phyloP scores from a whole-genome alignment of 35 echinoderm and acorn worm species.

The Heliocidaris tuberculata region DNA sequence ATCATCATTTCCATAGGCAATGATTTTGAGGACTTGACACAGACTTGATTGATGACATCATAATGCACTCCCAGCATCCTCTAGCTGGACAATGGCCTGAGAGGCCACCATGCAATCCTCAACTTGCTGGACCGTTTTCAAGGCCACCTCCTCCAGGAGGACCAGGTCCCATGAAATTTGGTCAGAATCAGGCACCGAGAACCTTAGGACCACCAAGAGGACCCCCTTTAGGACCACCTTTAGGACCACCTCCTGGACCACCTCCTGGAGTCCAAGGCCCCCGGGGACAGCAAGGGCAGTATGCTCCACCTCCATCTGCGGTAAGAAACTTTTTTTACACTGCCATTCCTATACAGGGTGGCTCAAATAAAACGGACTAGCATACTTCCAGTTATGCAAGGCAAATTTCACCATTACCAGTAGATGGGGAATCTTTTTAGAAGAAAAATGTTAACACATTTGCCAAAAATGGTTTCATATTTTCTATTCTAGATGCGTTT shows the following conservation, averaged over 20 bases:
- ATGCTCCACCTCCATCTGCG: not conserved
- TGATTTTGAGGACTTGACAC: not conserved
- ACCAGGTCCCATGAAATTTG: not conserved
- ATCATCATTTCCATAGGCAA: not conserved
- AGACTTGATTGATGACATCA: not conserved
- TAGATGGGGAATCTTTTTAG: too few relatives aligned
- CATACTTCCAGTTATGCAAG: too few relatives aligned
- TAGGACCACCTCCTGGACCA: too few relatives aligned
- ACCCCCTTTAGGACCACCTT: not conserved
- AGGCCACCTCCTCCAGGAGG: not conserved
- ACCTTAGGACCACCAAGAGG: too few relatives aligned
- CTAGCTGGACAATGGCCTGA: not conserved
- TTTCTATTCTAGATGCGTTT: too few relatives aligned
- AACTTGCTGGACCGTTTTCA: not conserved
- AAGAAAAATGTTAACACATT: too few relatives aligned
- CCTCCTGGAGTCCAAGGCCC: not conserved
- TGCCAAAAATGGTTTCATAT: too few relatives aligned
- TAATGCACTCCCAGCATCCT: not conserved
- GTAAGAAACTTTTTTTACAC: not conserved
- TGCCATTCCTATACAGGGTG: too few relatives aligned
- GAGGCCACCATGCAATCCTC: not conserved
- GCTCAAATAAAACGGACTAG: too few relatives aligned
- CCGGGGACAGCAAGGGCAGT: not conserved
- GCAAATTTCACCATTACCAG: too few relatives aligned
- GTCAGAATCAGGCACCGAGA: not conserved